Base-by-base conservation (phyloP, 2,888 invertebrate species). In the Aspidiotus rigidus region DNA sequence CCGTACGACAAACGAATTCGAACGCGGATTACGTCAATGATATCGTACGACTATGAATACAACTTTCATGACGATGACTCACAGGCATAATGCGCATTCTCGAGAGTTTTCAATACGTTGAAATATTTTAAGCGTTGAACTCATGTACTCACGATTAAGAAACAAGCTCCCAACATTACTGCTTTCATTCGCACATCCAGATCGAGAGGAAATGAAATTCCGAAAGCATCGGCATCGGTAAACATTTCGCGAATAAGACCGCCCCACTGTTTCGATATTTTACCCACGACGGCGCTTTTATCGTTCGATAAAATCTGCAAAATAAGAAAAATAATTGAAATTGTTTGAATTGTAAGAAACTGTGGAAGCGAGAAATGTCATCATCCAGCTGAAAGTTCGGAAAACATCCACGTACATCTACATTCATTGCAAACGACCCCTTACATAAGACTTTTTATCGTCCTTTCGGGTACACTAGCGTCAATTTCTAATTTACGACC, bases 181-280 rank as follows among this genome's bases (percentile, higher is more conserved):
- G 89, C 90, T 77, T 91, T 90, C 81, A 90, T 87, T 77, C 86
- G 84, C 59, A 89, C 89, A 77, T 93, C 93, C 76, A 95, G 80
- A 78, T 94, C 93, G 82, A 88, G 82, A 0, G 95, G 95, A 78
- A 96, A 95, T n/a, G 85, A 85, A 71, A 95, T 87, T 40, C 92
- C 93, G 78, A 94, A 95, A 78, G 87, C 86, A 78, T 94, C 93
- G 0, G 90, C 83, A 79, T 92, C 91, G 0, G 93, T 91, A 77
- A 93, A 92, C 71, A 84, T 79, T 80, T 93, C 93, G 70, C 89
- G 84, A 1, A 85, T 81, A 60, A 93, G 75, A 0, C 93, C 93
- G 0, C 89, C 85, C 93, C 93, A 94, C 76, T 92, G 88, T 77
- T 94, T 94, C 0, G 89, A 88, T 74, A 96, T 93, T 77, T 85